Base-by-base conservation (phyloP, 1,140 invertebrate genomes). In the Drosophila mauritiana region DNA sequence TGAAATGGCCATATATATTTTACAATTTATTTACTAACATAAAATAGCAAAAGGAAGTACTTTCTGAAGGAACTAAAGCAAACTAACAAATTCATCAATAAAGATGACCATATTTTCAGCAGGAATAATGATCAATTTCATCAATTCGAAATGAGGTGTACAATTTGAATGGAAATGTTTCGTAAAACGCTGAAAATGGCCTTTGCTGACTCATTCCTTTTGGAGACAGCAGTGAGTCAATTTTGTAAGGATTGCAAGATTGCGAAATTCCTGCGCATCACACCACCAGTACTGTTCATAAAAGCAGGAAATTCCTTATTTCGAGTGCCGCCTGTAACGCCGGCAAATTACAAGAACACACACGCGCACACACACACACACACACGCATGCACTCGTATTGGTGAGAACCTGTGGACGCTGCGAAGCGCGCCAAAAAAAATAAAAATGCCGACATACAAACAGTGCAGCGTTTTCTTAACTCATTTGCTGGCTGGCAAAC, bases 371-470 rank as follows among this genome's bases (percentile, higher is more conserved):
- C 27, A 31, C 8, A 31, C 31, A 31, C 31, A 27, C 6, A 31
- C 31, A 3, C 8, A 31, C 31, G 8, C 31, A 31, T 8, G 7
- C 27, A 10, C 31, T 31, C 8, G 27, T 31, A 22, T 64, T 15
- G 5, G 22, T 22, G 10, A n/a, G 63, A 56, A 57, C 48, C 25
- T 51, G 76, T 59, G 51, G 53, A 64, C 57, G 62, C 48, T 42
- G 62, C 64, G 78, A 86, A 81, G 78, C 82, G 82, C 82, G 82
- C 82, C 74, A 86, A 86, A 84, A 84, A 84, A 49, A 13, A 20
- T 6, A 20, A 25, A 25, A 46, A 46, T 7, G 20, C 45, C 20
- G 45, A 46, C 45, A 25, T 8, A 46, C 13, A 25, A 25, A n/a
- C n/a, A n/a, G 2, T 46, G 45, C 45, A 25, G 11, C 12, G 20